Base-by-base conservation (phyloP, 2,797 vertebrate genomes). In the Notamacropus eugenii region DNA sequence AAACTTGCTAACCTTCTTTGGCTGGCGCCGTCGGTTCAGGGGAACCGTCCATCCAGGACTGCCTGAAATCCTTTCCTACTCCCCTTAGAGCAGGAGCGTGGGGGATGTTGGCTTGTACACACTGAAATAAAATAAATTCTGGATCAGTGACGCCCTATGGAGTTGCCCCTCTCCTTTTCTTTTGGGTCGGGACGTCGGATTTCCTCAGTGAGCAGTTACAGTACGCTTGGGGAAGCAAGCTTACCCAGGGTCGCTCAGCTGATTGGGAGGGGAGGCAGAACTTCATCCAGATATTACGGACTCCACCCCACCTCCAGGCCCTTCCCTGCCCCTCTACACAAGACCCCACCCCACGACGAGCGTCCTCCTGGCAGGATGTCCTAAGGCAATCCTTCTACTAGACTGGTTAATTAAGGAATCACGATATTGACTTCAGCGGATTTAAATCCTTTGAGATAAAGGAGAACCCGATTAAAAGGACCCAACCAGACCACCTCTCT, bases 281-380 rank as follows among this genome's bases (percentile, higher is more conserved):
- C 19, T 40, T 19, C 67, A 82, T 19, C n/a, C 19, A 82, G 67
- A 40, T 22, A n/a, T 82, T 46, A 46, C n/a, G 16, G 6, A 46
- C 67, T 82, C 67, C n/a, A 82, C 67, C 67, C 67, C n/a, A 46
- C 67, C 34, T 40, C n/a, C 67, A 40, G 16, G 12, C 5, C 62
- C 34, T 34, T 67, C 16, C 34, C 62, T 11, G 34, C 62, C 62
- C 14, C 34, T 74, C 14, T n/a, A 40, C 8, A 40, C 34, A 40
- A 40, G 13, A 19, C n/a, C 13, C 62, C n/a, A 19, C 16, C n/a
- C 67, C 1, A 46, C 40, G 67, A 46, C n/a, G 10, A 46, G n/a
- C 19, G 2, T 40, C 19, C 16, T 10, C 19, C 3, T 6, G 8
- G 16, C 62, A 0, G 14, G n/a, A 19, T 6, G n/a, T 6, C n/a